Conservation (phyloP, 1,140 invertebrate genomes). For the Pseudomyrmex cubaensis region DNA sequence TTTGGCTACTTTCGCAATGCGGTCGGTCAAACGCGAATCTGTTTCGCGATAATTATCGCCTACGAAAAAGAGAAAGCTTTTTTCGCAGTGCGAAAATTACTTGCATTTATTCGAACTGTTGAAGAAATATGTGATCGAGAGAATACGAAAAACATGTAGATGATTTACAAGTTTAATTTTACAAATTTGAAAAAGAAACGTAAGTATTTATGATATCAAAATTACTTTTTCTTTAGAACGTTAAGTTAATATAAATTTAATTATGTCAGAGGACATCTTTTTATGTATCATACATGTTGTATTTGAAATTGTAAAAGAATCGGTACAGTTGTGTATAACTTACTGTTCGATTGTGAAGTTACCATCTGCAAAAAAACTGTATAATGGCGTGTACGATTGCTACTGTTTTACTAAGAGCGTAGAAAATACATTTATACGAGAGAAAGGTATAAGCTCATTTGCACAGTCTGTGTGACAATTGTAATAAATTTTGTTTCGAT, state of each 20-base stretch:
- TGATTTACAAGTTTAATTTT: too few species aligned
- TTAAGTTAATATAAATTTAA: neutral
- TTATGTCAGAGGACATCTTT: too few species aligned
- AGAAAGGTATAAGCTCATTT: conserved; percentile 60
- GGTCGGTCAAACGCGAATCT: conserved; percentile 33
- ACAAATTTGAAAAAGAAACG: neutral
- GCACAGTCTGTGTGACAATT: conserved; percentile 70
- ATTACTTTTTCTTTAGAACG: neutral
- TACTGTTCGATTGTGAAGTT: neutral
- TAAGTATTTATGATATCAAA: neutral
- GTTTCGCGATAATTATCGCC: conserved; percentile 41
- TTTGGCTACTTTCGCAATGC: conserved; percentile 29
- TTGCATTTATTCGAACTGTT: conserved; percentile 24
- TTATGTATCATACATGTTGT: neutral
- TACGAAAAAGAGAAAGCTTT: conserved; percentile 27
- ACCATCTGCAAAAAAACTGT: neutral
- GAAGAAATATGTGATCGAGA: neutral
- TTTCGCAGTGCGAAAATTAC: neutral
- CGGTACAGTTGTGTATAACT: neutral
- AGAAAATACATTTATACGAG: neutral
- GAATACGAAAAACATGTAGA: conserved; percentile 1
- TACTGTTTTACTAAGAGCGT: neutral
- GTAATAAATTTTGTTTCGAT: conserved; percentile 68
- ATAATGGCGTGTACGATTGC: neutral
- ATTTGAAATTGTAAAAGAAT: neutral